Base-by-base conservation (phyloP, 1,140 invertebrate species). In the Saxidomus purpurata region DNA sequence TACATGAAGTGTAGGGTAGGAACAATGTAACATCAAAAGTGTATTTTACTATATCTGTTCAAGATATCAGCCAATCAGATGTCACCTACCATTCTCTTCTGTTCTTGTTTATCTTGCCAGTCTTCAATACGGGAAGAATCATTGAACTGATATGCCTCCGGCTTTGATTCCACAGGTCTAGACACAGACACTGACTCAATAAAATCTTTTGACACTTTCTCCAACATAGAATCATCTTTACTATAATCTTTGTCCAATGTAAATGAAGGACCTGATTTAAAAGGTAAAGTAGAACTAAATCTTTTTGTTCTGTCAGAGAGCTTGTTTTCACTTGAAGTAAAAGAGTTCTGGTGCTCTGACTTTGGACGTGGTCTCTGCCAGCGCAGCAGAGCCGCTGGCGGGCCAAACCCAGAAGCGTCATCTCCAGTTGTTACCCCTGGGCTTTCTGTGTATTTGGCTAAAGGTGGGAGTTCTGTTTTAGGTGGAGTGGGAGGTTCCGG, bases 91-190 rank as follows among this genome's bases (percentile, higher is more conserved):
- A 91, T 82, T 84, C 91, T 74, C 25, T 89, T 38, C 34, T 87
- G 55, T 28, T 94, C 91, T 74, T 94, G 93, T 67, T 91, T 71
- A 25, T 91, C 69, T 17, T 98, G 98, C 71, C 97, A 96, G 89
- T 98, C 97, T 94, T 98, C 97, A 9, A 98, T 97, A 96, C 98
- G 98, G 74, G 92, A 91, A 34, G 93, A 74, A 74, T 92, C 83
- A 67, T 93, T 77, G 84, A 92, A 92, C 25, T 69, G 63, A 63
- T 76, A 88, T 13, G 25, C n/a, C 13, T 76, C 31, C n/a, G 47
- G 22, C 28, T 69, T 80, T 36, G 77, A 63, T 11, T 82, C 67
- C 19, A 79, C 47, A n/a, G 83, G 80, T 69, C 79, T 89, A 38
- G 74, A 79, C 25, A 69, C 28, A 31, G 49, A 71, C 52, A 89